Evolutionary conservation across 2,888 invertebrate genomes (phyloP).

Genomic region (Caenorhabditis zanzibari): DNA sequence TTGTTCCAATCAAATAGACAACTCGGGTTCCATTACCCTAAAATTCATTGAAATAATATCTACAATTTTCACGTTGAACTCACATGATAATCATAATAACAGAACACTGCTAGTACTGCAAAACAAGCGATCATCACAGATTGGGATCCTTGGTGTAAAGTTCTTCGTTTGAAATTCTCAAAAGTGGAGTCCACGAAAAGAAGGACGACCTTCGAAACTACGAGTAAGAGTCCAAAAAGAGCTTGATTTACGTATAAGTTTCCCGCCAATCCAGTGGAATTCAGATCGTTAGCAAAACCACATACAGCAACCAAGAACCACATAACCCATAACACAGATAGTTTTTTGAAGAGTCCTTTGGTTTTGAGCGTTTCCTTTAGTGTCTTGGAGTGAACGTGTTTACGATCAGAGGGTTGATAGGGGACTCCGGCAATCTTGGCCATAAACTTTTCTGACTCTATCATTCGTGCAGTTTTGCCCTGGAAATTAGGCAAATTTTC

Average conservation of each 20-base stretch:
- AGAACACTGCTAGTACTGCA: background rate
- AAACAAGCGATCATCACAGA: slow-evolving; percentile 62
- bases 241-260: slow-evolving; percentile 78
- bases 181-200: slow-evolving; percentile 70
- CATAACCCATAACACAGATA: slow-evolving; percentile 78
- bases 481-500: no score
- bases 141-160: slow-evolving; percentile 64
- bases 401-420: slow-evolving; percentile 68
- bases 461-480: slow-evolving; percentile 66
- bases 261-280: slow-evolving; percentile 75
- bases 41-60: slow-evolving; percentile 28
- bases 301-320: slow-evolving; percentile 77
- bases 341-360: slow-evolving; percentile 64
- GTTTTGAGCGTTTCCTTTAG: slow-evolving; percentile 67
- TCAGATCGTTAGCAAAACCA: slow-evolving; percentile 79
- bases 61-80: no score
- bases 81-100: slow-evolving; percentile 17
- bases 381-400: slow-evolving; percentile 61
- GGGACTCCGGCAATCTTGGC: slow-evolving; percentile 74
- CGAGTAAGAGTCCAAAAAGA: slow-evolving; percentile 74
- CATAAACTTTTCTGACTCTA: slow-evolving; percentile 72
- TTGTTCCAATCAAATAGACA: slow-evolving; percentile 75
- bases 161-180: slow-evolving; percentile 72
- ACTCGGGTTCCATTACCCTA: slow-evolving; percentile 73
- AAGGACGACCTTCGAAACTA: slow-evolving; percentile 70